phyloP scores from a whole-genome alignment of 2,888 invertebrate genomes.

The Exephanes ischioxanthus region DNA sequence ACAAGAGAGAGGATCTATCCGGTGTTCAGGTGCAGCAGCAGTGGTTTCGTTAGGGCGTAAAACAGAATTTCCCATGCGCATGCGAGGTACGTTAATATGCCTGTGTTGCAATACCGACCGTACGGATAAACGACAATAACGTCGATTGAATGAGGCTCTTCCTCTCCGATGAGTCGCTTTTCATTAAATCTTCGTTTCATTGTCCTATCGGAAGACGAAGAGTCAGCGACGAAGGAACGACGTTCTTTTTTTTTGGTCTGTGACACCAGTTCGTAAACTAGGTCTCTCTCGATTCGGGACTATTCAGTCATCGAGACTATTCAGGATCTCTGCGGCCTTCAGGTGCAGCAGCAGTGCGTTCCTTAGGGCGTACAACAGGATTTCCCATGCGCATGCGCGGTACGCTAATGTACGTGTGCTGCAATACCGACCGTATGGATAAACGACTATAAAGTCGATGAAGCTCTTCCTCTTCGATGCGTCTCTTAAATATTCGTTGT shows the following conservation, averaged over 20 bases:
- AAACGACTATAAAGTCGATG: constrained; percentile 30
- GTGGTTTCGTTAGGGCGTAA: constrained; percentile 60
- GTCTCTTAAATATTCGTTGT: neutral
- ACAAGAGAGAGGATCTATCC: constrained; percentile 55
- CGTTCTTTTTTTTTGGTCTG: neutral
- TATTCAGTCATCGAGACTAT: neutral
- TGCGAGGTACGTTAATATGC: constrained; percentile 57
- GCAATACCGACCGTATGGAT: constrained; percentile 26
- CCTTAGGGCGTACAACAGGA: constrained; percentile 66
- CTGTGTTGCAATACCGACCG: constrained; percentile 43
- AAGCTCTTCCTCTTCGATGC: neutral
- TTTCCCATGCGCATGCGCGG: constrained; percentile 63
- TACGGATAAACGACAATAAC: constrained; percentile 40
- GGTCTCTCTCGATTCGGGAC: constrained; percentile 7
- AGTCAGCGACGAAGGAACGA: neutral
- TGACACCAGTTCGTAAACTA: neutral
- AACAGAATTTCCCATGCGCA: constrained; percentile 68
- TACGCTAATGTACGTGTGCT: constrained; percentile 63
- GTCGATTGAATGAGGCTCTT: neutral
- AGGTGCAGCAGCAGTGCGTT: constrained; percentile 54
- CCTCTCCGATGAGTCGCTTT: neutral
- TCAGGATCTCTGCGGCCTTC: constrained; percentile 27
- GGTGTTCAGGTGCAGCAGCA: constrained; percentile 61
- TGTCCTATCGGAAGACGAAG: neutral
- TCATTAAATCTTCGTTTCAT: neutral